These are phyloP conservation scores for Megaceryle maxima DNA, from an alignment of 2,113 vertebrate species.

Conservation along the genomic window DNA sequence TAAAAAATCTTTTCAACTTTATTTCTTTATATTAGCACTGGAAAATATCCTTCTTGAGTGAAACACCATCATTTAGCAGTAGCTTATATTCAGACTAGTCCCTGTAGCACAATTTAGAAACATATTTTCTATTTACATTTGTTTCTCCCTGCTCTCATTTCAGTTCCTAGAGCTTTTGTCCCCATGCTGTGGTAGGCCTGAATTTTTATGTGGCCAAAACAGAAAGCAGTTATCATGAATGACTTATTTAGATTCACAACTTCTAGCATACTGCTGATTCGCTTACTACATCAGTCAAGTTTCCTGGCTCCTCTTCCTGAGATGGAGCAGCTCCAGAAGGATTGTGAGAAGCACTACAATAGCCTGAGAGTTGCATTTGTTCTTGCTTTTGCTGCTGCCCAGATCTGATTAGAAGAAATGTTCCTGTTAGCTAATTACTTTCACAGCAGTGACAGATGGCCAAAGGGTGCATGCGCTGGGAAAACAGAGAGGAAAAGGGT, in stretches of 20 bases:
- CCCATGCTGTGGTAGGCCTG: slow-evolving; percentile 23
- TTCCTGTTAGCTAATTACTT: slow-evolving; percentile 72
- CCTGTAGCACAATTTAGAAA: slow-evolving; percentile 37
- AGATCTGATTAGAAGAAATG: slow-evolving; percentile 51
- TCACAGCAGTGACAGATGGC: slow-evolving; percentile 58
- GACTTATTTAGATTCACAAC: slow-evolving; percentile 47
- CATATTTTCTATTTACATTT: slow-evolving; percentile 48
- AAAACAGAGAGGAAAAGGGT: slow-evolving; percentile 68
- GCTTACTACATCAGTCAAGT: slow-evolving; percentile 40
- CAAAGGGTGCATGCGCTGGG: neutral
- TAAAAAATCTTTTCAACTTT: slow-evolving; percentile 38
- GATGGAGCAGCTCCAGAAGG: slow-evolving; percentile 8
- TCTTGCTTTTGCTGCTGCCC: slow-evolving; percentile 32
- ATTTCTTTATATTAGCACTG: slow-evolving; percentile 36
- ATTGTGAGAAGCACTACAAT: slow-evolving; percentile 9
- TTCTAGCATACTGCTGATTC: slow-evolving; percentile 51
- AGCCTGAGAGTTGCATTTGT: slow-evolving; percentile 22
- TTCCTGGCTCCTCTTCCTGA: slow-evolving; percentile 47
- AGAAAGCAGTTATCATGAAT: slow-evolving; percentile 48
- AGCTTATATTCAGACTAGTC: slow-evolving; percentile 43
- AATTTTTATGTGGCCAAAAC: slow-evolving; percentile 56
- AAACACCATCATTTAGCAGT: slow-evolving; percentile 48
- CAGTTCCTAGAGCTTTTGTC: slow-evolving; percentile 31
- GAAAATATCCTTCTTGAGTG: slow-evolving; percentile 39
- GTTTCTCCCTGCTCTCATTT: slow-evolving; percentile 37